Evolutionary conservation across 1,140 invertebrate species (phyloP).

Genomic region (Elymnias hypermnestra): DNA sequence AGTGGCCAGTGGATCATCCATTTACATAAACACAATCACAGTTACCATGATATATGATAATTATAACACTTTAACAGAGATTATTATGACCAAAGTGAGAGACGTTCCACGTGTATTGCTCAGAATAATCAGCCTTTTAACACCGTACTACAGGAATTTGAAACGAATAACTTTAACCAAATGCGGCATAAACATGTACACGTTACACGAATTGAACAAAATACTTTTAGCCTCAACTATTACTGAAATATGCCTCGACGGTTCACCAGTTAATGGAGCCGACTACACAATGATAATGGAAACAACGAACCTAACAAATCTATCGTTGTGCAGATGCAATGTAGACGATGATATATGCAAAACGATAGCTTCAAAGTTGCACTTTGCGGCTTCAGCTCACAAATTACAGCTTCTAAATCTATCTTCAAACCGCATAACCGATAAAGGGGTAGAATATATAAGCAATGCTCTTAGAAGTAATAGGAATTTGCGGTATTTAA

Average conservation of each 20-base stretch:
- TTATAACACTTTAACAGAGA: slow-evolving; percentile 31
- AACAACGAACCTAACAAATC: slow-evolving; percentile 18
- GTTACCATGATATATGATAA: slow-evolving; percentile 29
- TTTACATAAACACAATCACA: slow-evolving; percentile 5
- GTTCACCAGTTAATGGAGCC: slow-evolving; percentile 19
- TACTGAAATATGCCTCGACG: slow-evolving; percentile 38
- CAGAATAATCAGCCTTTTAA: slow-evolving; percentile 28
- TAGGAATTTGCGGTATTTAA: slow-evolving; percentile 48
- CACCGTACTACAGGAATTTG: slow-evolving; percentile 29
- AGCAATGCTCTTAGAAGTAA: slow-evolving; percentile 40
- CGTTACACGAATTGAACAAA: slow-evolving; percentile 36
- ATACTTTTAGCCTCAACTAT: slow-evolving; percentile 29
- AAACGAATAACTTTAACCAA: slow-evolving; percentile 30
- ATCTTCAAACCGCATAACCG: slow-evolving; percentile 42
- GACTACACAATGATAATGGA: slow-evolving; percentile 34
- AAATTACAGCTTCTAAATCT: slow-evolving; percentile 41
- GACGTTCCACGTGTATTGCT: slow-evolving; percentile 27
- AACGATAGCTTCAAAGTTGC: slow-evolving; percentile 31
- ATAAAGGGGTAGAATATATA: slow-evolving; percentile 37
- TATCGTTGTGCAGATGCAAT: slow-evolving; percentile 39
- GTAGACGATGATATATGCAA: slow-evolving; percentile 37
- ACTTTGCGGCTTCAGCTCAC: slow-evolving; percentile 22
- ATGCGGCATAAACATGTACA: slow-evolving; percentile 26
- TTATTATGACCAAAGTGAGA: slow-evolving; percentile 23
- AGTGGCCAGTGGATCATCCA: not conserved